phyloP scores from a whole-genome alignment of 1,140 invertebrate species.

The Papilio polyxenes region DNA sequence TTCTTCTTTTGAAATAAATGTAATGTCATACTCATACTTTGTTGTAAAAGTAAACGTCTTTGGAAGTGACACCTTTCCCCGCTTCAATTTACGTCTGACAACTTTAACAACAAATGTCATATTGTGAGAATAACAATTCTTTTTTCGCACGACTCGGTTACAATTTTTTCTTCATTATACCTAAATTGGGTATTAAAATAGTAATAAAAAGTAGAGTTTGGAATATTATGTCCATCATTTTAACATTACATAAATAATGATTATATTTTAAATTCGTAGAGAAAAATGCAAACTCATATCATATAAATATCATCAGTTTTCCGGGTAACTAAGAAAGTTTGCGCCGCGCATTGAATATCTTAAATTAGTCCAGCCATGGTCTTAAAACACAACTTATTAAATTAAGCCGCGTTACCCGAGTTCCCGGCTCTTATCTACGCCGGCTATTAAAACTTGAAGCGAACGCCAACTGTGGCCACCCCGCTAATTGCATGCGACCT shows the following conservation, averaged over 20 bases:
- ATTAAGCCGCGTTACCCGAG: constrained; percentile 49
- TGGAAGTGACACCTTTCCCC: constrained; percentile 19
- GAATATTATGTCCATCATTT: background rate
- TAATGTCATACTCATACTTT: background rate
- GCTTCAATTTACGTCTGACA: background rate
- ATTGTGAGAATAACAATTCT: constrained; percentile 18
- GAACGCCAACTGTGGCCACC: constrained; percentile 41
- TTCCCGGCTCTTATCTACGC: constrained; percentile 48
- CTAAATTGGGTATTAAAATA: background rate
- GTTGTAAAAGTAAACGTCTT: background rate
- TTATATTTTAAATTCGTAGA: too few relatives aligned
- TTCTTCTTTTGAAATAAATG: background rate
- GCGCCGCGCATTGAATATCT: constrained; percentile 39
- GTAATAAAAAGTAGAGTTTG: background rate
- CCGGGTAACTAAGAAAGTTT: constrained; percentile 18
- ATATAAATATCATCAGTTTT: background rate
- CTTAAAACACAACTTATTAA: constrained; percentile 54
- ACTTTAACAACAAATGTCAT: constrained; percentile 17
- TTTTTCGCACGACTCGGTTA: background rate
- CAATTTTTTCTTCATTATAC: background rate
- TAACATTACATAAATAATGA: background rate
- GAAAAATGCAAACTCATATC: background rate
- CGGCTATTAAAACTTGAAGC: constrained; percentile 55
- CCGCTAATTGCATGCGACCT: constrained; percentile 48
- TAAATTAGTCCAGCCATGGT: constrained; percentile 22